Evolutionary conservation across 2,888 invertebrate species (phyloP).

Genomic region (Lycia hirtaria): DNA sequence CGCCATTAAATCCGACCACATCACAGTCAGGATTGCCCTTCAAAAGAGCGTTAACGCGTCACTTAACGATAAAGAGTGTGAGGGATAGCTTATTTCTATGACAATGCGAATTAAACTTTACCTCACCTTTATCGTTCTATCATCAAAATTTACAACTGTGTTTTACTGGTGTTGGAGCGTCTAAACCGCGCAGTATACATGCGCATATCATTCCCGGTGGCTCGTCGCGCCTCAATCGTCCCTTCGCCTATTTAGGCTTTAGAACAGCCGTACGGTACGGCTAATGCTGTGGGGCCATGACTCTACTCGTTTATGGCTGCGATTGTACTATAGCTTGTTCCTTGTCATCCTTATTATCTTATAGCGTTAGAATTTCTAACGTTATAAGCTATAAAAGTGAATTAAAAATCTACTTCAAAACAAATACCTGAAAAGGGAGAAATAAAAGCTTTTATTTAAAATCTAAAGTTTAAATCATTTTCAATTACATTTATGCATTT

Average conservation of each 20-base stretch:
- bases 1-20: too few relatives aligned
- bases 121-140: neutral
- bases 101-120: neutral
- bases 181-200: slow-evolving; percentile 6
- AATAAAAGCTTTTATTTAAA: too few relatives aligned
- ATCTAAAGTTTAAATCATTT: too few relatives aligned
- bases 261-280: slow-evolving; percentile 3
- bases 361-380: too few relatives aligned
- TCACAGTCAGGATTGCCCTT: too few relatives aligned
- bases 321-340: neutral
- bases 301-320: neutral
- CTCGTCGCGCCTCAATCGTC: neutral
- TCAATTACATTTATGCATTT: too few relatives aligned
- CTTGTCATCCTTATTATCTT: neutral
- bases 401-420: too few relatives aligned
- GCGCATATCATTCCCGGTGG: slow-evolving; percentile 3
- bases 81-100: too few relatives aligned
- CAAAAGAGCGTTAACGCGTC: too few relatives aligned
- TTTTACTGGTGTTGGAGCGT: neutral
- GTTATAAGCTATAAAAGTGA: too few relatives aligned
- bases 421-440: too few relatives aligned
- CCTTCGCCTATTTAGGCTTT: slow-evolving; percentile 17
- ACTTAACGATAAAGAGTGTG: too few relatives aligned
- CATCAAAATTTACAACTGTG: neutral
- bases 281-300: slow-evolving; percentile 20